A percentile compares a stretch with the other conserved stretches of the same genome.
phyloP scores from a whole-genome alignment of 2,888 invertebrate genomes.

The Eupithecia inturbata region DNA sequence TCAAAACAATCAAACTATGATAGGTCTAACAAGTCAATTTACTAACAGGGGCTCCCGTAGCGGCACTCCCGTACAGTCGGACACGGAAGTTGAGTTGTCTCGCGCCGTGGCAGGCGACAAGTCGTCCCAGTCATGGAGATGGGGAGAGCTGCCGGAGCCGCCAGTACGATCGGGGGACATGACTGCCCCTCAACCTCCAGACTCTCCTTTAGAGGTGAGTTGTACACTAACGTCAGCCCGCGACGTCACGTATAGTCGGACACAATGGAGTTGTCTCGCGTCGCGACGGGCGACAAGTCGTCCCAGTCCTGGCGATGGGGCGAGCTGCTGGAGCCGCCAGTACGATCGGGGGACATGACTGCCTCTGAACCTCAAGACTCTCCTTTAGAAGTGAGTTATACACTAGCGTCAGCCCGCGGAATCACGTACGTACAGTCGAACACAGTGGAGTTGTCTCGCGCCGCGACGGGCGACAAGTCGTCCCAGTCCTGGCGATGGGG shows the following conservation, averaged over 20 bases:
- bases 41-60: constrained; percentile 85
- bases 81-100: constrained; percentile 95
- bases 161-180: constrained; percentile 63
- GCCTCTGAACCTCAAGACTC: constrained; percentile 52
- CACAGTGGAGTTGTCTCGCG: constrained; percentile 84
- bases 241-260: not conserved
- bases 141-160: constrained; percentile 93
- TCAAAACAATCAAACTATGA: not conserved
- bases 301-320: constrained; percentile 96
- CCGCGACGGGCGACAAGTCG: constrained; percentile 74
- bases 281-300: constrained; percentile 74
- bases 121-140: constrained; percentile 91
- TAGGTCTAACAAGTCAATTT: not conserved
- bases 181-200: constrained; percentile 51
- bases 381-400: constrained; percentile 43
- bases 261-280: constrained; percentile 84
- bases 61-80: constrained; percentile 95
- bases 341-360: constrained; percentile 57
- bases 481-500: constrained; percentile 96
- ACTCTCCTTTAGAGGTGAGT: constrained; percentile 48
- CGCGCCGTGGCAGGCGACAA: constrained; percentile 74
- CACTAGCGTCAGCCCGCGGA: not conserved
- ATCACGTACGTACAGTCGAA: not conserved
- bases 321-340: constrained; percentile 88
- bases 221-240: not conserved